Evolutionary conservation across 2,888 invertebrate genomes (phyloP), one percentile per base, ranked within the genome.

Genomic region (Archips crataeganus): DNA sequence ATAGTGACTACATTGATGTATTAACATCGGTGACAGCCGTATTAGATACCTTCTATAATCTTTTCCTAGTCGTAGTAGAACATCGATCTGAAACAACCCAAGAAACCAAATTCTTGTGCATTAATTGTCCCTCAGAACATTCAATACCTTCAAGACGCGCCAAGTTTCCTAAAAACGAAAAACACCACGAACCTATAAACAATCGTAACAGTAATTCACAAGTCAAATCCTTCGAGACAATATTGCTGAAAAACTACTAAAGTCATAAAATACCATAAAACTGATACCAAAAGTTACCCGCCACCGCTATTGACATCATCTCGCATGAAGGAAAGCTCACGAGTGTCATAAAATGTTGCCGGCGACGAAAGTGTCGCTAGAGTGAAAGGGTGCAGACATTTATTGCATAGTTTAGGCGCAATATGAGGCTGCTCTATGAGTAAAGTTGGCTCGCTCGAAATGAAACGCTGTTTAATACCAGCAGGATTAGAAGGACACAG

Each of bases 351-450:
- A 73, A 72, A 73, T 69, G 68, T 69, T 59, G 63, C 69, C 64
- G 11, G 42, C 69, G 60, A n/a, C 69, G 60, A n/a, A 64, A 74
- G 36, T 70, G 61, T 74, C 74, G 69, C 60, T 65, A 61, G 60
- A 65, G 42, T 74, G 69, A 74, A 74, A 74, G 74, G 60, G 69
- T 70, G 68, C 68, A 73, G 68, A 73, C 63, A 69, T 73, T 73
- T 73, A 73, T 73, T 73, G 73, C 73, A 69, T 60, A 73, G 73
- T 73, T 73, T 73, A 73, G 68, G 63, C 73, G 73, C 68, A 64
- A 73, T 73, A 72, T 72, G 72, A 63, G 72, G 59, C 73, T n/a
- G 47, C 59, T 69, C 49, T 69, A 73, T 73, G 63, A 68, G 59
- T 49, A 69, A 73, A 73, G 73, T 73, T 73, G 68, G 73, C 73